Base-by-base conservation (phyloP, 2,888 invertebrate genomes). In the Resseliella maxima region DNA sequence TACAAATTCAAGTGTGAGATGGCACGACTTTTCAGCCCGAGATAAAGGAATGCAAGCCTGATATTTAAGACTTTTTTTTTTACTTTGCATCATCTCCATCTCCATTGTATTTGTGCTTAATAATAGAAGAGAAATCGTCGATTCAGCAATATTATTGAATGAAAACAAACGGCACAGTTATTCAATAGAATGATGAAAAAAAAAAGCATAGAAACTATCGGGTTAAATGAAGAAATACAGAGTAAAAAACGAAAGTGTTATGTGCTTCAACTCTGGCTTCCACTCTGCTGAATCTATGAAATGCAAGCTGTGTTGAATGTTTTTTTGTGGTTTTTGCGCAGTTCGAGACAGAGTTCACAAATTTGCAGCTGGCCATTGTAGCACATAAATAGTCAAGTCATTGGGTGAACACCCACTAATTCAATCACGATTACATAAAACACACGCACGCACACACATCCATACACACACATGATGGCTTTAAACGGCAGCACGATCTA, bases 381-480 rank as follows among this genome's bases (percentile, higher is more conserved):
- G 31, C 72, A 27, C 31, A 72, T 72, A 72, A 72, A 72, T 72
- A 72, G 72, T 72, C 5, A 72, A 72, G 72, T 72, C 31, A 72
- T 31, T n/a, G 72, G 72, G 72, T 72, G 72, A 72, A 72, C 72
- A 72, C 35, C 72, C 72, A 72, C 72, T 72, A 31, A 72, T 72
- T 72, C 72, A 72, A 72, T 72, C 72, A 72, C 72, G 35, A 35
- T 72, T 31, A 72, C 72, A 72, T 72, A 72, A 72, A 72, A 72
- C 35, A 72, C 72, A 72, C 35, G 27, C 72, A 72, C 72, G 72
- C 72, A 72, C 59, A 24, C 72, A 18, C 31, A n/a, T n/a, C n/a
- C 35, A 12, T 35, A 72, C 72, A 35, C 72, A 72, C 59, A 24
- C 72, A 18, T 10, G 15, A 72, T 72, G n/a, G 59, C 24, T 59